Base-by-base conservation (phyloP, 2,888 invertebrate species). In the Leptodirus hochenwartii region DNA sequence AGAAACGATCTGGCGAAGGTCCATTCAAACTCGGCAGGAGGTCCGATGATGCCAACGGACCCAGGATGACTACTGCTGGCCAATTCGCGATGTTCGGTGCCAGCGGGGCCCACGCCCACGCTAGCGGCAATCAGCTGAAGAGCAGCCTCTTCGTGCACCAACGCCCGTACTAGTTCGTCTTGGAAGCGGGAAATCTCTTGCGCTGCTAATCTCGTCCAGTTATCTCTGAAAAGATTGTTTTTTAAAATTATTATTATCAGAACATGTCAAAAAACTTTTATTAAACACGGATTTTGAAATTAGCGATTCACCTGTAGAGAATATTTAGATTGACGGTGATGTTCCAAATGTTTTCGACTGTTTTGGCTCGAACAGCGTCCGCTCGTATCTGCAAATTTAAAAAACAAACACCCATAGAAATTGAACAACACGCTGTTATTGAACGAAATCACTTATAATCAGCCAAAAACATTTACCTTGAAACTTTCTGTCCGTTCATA, bases 331-430 rank as follows among this genome's bases (percentile, higher is more conserved):
- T 76, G 39, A 78, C 77, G 3, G 88, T 88, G 38, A 87, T 79
- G 52, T 85, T 78, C 88, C 88, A 88, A 47, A 90, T 81, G 54
- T 78, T 82, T 56, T 82, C 81, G 27, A 84, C 82, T 9, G 82
- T 79, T 46, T 62, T 62, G 25, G 66, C 64, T 25, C 74, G 58
- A 15, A 69, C 69, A 41, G 69, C 69, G 40, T 66, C 61, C 28
- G 61, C 59, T 36, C 53, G 54, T 39, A 56, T 48, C 32, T 45
- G 50, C 43, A 53, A 42, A 47, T n/a, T n/a, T n/a, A n/a, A n/a
- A n/a, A n/a, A n/a, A n/a, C n/a, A n/a, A n/a, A n/a, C n/a, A 56
- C 55, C 45, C n/a, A n/a, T n/a, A n/a, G n/a, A n/a, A n/a, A n/a
- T n/a, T n/a, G n/a, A n/a, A n/a, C n/a, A n/a, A n/a, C n/a, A 51